Conservation (phyloP, 2,113 vertebrate genomes). For the Chloebia gouldiae region DNA sequence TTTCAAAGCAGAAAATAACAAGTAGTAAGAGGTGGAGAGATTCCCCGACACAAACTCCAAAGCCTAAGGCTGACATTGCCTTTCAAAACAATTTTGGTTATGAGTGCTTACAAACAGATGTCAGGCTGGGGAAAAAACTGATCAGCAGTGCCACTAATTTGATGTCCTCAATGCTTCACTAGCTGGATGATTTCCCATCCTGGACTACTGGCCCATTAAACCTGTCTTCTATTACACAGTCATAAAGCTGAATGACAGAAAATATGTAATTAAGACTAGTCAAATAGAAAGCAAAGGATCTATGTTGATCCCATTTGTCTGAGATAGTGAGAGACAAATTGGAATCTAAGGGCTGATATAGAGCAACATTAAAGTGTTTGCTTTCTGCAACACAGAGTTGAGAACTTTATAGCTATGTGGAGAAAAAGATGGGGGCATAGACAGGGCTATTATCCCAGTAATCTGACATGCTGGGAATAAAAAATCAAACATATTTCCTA, state of each 20-base stretch:
- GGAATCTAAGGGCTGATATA: not conserved
- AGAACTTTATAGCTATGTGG: not conserved
- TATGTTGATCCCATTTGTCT: not conserved
- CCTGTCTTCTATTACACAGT: slow-evolving; percentile 41
- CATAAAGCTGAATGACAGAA: slow-evolving; percentile 62
- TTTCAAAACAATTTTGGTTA: slow-evolving; percentile 26
- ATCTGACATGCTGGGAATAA: not conserved
- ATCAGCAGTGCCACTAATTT: slow-evolving; percentile 18
- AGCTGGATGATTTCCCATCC: slow-evolving; percentile 44
- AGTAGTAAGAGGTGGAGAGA: not conserved
- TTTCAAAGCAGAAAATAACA: slow-evolving; percentile 12
- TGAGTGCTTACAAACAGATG: slow-evolving; percentile 26
- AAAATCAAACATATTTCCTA: not conserved
- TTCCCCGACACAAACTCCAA: not conserved
- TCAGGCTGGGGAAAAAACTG: not conserved
- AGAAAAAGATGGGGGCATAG: not conserved
- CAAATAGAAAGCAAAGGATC: slow-evolving; percentile 16
- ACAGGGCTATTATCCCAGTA: not conserved
- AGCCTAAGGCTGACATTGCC: slow-evolving; percentile 24
- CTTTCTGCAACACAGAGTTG: not conserved
- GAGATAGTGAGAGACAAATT: not conserved
- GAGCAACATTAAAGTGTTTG: not conserved
- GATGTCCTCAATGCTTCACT: slow-evolving; percentile 19
- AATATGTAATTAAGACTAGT: slow-evolving; percentile 62
- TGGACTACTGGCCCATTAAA: slow-evolving; percentile 52